Conservation (phyloP, 2,113 vertebrate genomes). For the Brachypodius melanocephalos region DNA sequence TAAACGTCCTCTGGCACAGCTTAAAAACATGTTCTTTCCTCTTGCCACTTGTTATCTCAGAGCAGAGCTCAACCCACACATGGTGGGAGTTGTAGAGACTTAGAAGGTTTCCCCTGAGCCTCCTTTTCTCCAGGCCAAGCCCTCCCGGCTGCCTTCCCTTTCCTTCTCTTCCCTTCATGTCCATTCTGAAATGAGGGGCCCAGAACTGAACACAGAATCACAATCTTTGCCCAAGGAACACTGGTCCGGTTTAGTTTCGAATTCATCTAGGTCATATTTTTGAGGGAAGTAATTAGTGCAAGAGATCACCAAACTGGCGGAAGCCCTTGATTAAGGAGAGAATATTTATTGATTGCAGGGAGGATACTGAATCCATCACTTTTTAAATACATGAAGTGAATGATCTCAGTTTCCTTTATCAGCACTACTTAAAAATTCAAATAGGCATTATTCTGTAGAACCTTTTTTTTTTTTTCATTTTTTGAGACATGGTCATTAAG, state of each 20-base stretch:
- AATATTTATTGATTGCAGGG: neutral
- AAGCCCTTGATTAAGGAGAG: neutral
- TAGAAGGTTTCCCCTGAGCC: neutral
- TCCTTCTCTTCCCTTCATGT: neutral
- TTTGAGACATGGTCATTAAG: neutral
- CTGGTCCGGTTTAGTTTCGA: neutral
- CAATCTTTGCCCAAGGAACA: neutral
- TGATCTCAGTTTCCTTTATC: neutral
- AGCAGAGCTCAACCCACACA: neutral
- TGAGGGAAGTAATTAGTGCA: neutral
- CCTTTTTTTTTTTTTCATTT: neutral
- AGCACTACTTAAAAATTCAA: neutral
- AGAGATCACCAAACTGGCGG: neutral
- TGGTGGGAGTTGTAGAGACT: accelerated
- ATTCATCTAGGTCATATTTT: neutral
- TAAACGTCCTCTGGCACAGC: neutral
- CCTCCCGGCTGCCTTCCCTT: neutral
- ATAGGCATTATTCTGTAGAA: neutral
- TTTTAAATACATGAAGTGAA: neutral
- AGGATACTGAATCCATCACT: neutral
- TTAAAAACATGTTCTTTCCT: accelerated
- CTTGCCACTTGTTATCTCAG: too few relatives aligned
- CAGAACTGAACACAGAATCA: neutral
- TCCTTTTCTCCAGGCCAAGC: neutral
- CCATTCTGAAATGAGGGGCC: neutral